Evolutionary conservation across 2,113 vertebrate genomes (phyloP), one percentile per base, ranked within the genome.

Genomic region (Xiphophorus maculatus): DNA sequence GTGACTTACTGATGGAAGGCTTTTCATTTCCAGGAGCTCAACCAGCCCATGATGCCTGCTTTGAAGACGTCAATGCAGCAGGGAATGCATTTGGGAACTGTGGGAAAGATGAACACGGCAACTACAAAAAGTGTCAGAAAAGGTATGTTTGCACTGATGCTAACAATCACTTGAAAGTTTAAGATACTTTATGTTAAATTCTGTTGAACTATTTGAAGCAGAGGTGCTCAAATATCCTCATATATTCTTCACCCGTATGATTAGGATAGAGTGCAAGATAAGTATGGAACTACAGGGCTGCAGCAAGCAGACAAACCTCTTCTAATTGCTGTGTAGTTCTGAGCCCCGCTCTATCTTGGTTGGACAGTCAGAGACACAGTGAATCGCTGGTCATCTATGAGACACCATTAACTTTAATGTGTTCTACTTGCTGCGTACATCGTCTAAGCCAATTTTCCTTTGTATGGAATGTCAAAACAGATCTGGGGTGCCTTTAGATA

Each of bases 71-170:
- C 87, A 99, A 99, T 67, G 95, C 95, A 1, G 96, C 95, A 0
- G 97, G 97, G 1, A 96, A 98, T 17, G 93, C 94, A 44, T 96
- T 95, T 0, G 97, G 97, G 27, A 97, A 99, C 93, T 98, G 97
- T 0, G 97, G 97, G 32, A 96, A 94, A 72, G 96, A 97, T 63
- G 85, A 87, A 25, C 85, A 94, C 0, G 96, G 96, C 8, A 90
- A 90, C 88, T 97, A 95, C 1, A 81, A 96, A 82, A 96, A 96
- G 42, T 98, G 97, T 29, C 88, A 91, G 3, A 94, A 93, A 87
- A 96, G 94, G 97, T 97, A 76, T 75, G 22, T 22, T 54, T 54
- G 17, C 19, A 22, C 1, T 58, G 22, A 58, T 10, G 51, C 25
- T 19, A 19, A 48, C 44, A 48, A 19, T 17, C 44, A 48, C 44